Conservation (phyloP, 2,113 vertebrate species). For the Brachyhypopomus occidentalis region DNA sequence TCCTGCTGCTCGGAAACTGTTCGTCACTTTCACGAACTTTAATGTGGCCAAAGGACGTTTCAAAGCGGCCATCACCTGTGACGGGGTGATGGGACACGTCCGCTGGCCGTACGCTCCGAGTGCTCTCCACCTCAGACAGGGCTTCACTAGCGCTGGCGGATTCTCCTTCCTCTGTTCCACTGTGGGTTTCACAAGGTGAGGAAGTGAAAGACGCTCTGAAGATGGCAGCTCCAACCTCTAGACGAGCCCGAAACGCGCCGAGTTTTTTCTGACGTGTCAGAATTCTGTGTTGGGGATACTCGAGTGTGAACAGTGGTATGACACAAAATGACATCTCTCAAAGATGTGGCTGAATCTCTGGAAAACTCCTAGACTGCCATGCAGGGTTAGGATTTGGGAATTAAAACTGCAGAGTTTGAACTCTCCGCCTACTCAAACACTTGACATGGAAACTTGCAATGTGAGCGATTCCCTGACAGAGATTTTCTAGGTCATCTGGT, state of each 20-base stretch:
- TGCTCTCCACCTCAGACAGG: not conserved
- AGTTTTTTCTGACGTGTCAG: slow-evolving; percentile 34
- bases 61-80: not conserved
- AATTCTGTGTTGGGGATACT: slow-evolving; percentile 24
- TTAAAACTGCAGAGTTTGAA: not conserved
- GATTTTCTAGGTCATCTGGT: not conserved
- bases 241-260: not conserved
- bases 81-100: not conserved
- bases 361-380: slow-evolving; percentile 7
- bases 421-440: slow-evolving; percentile 4
- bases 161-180: not conserved
- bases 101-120: not conserved
- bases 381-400: slow-evolving; percentile 20
- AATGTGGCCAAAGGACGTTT: not conserved
- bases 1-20: not conserved
- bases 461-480: not conserved
- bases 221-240: slow-evolving; percentile 26
- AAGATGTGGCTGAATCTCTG: slow-evolving; percentile 18
- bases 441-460: not conserved
- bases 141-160: not conserved
- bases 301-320: slow-evolving; percentile 6
- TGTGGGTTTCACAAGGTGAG: not conserved
- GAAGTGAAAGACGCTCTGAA: slow-evolving; percentile 9
- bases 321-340: slow-evolving; percentile 15
- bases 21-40: not conserved